Evolutionary conservation across 2,888 invertebrate genomes (phyloP), one percentile per base, ranked within the genome.

Genomic region (Abscondita cerata): DNA sequence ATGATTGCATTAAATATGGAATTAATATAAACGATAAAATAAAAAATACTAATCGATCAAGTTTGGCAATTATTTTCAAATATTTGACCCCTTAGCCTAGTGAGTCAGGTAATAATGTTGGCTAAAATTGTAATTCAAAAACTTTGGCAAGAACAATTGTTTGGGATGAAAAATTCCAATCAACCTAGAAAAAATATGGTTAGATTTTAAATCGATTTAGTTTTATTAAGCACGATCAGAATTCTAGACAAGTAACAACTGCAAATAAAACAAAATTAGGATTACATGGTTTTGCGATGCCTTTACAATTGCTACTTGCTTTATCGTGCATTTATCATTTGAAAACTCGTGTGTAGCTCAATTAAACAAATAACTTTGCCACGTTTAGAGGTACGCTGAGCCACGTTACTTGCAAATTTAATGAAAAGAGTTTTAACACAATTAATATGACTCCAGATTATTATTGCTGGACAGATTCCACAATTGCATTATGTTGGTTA

Each of bases 11-110:
- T n/a, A 11, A 36, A 4, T 36, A 36, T 9, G 12, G 12, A 36
- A 36, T 36, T 4, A 36, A 13, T n/a, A 4, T 2, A n/a, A 36
- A 36, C 11, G 2, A 36, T 5, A 13, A 13, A n/a, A 9, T 4
- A 5, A 5, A 5, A 5, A 13, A 36, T 4, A 36, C 53, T 1
- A 53, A 53, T 34, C 6, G 44, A 1, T 11, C 16, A 20, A 40
- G 40, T 12, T 19, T 53, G n/a, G 40, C 53, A 18, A 25, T 18
- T n/a, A 16, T 46, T 1, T n/a, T 6, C 41, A 53, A 19, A 13
- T 41, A n/a, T 53, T 53, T 25, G 31, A 44, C 12, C 44, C 13
- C 40, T 53, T 33, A 31, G 41, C 1, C 19, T 41, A 5, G n/a
- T 25, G 11, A 20, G 31, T 12, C 53, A 19, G 1, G 1, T 11